A percentile compares a stretch with the other conserved stretches of the same genome.
Evolutionary conservation across 2,797 vertebrate genomes (phyloP).

Genomic region (Neomorphus geoffroyi): DNA sequence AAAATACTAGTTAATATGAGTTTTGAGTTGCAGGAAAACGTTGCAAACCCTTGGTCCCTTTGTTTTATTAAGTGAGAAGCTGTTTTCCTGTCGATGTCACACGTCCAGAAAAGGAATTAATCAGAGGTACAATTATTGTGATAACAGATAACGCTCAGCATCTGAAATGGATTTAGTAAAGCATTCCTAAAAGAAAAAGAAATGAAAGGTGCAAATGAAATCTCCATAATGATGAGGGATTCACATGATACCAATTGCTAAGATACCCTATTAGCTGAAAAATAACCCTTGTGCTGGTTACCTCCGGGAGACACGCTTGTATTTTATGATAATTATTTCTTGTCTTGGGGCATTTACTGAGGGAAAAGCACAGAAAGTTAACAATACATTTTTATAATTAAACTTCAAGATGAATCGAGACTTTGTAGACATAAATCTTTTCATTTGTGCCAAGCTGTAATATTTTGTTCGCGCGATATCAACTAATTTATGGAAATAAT

Average conservation of each 20-base stretch:
- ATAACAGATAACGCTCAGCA: constrained; percentile 22
- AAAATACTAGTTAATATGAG: neutral
- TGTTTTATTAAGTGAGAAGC: neutral
- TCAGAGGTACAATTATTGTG: constrained; percentile 30
- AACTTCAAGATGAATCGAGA: constrained; percentile 48
- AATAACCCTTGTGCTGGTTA: constrained; percentile 50
- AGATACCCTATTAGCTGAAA: constrained; percentile 58
- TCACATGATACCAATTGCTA: constrained; percentile 48
- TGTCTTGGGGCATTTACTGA: constrained; percentile 44
- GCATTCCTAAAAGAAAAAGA: neutral
- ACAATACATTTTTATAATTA: constrained; percentile 63
- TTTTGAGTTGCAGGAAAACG: neutral
- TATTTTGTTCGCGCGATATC: neutral
- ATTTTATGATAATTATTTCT: constrained; percentile 66
- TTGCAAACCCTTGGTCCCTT: neutral
- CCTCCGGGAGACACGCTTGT: constrained; percentile 26
- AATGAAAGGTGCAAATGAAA: constrained; percentile 67
- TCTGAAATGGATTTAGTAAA: constrained; percentile 43
- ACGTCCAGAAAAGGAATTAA: constrained; percentile 9
- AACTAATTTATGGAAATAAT: constrained; percentile 33
- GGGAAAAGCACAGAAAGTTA: constrained; percentile 49
- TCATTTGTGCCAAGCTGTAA: constrained; percentile 14
- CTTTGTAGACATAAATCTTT: constrained; percentile 3
- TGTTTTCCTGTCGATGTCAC: neutral
- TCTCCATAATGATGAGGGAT: constrained; percentile 54